Conservation (phyloP, 2,797 vertebrate species). For the Trachurus trachurus region DNA sequence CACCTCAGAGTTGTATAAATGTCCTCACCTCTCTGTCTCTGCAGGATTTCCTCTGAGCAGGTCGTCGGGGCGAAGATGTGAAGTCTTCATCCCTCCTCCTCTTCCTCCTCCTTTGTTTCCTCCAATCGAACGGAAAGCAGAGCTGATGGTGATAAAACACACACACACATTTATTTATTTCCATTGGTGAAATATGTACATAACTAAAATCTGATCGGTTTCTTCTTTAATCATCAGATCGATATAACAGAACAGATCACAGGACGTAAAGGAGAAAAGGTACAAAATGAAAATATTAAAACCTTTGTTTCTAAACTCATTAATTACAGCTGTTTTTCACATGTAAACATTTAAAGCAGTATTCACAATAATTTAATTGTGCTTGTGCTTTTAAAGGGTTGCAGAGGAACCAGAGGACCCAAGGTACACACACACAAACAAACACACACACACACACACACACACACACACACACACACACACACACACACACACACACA, state of each 20-base stretch:
- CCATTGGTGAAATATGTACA: no score
- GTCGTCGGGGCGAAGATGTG: conserved; percentile 44
- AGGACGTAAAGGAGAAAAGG: conserved; percentile 68
- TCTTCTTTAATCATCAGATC: conserved; percentile 46
- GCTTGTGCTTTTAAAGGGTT: conserved; percentile 65
- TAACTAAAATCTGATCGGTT: neutral
- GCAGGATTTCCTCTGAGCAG: conserved; percentile 48
- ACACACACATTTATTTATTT: conserved; percentile 1
- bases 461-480: no score
- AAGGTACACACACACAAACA: conserved; percentile 43
- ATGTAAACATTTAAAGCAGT: neutral
- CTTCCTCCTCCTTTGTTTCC: conserved; percentile 76
- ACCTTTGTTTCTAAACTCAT: no score
- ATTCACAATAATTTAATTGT: neutral
- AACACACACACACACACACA: no score
- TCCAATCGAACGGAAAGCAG: conserved; percentile 58
- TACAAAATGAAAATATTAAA: neutral
- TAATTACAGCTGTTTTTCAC: neutral
- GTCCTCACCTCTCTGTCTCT: neutral
- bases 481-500: neutral
- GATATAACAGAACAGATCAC: conserved; percentile 69
- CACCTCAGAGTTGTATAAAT: no score
- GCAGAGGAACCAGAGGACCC: conserved; percentile 66
- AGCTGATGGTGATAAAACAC: conserved; percentile 64
- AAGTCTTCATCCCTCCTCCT: conserved; percentile 64